Evolutionary conservation across 2,113 vertebrate genomes (phyloP).

Genomic region (Noctilio leporinus): DNA sequence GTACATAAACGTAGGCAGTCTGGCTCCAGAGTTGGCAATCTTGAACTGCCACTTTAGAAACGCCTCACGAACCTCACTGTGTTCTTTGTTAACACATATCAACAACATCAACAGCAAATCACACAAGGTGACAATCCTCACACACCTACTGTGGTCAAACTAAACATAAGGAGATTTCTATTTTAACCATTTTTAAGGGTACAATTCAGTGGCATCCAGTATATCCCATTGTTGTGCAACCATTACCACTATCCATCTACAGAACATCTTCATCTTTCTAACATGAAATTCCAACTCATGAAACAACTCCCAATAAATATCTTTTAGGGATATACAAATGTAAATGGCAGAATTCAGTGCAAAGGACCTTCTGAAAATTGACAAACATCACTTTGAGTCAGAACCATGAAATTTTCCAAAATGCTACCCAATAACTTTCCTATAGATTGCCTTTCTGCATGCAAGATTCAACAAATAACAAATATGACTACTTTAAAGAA

Average conservation of each 20-base stretch:
- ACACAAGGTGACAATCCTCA: not conserved
- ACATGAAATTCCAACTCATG: not conserved
- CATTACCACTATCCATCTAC: not conserved
- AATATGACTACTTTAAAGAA: constrained; percentile 13
- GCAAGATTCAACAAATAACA: not conserved
- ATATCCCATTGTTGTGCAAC: not conserved
- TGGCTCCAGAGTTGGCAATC: not conserved
- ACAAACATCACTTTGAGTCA: not conserved
- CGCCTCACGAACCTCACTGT: not conserved
- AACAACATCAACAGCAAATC: constrained; percentile 12
- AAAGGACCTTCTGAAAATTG: not conserved
- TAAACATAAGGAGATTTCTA: not conserved
- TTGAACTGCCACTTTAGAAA: not conserved
- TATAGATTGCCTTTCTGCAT: not conserved
- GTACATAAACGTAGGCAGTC: not conserved
- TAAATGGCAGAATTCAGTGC: not conserved
- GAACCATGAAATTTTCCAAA: not conserved
- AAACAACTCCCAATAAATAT: not conserved
- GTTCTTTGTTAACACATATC: not conserved
- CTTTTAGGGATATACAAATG: not conserved
- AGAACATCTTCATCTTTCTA: not conserved
- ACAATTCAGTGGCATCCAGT: not conserved
- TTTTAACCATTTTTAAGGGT: not conserved
- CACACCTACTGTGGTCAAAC: not conserved
- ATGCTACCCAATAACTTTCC: not conserved